Base-by-base conservation (phyloP, 2,113 vertebrate genomes). In the Mohoua ochrocephala region DNA sequence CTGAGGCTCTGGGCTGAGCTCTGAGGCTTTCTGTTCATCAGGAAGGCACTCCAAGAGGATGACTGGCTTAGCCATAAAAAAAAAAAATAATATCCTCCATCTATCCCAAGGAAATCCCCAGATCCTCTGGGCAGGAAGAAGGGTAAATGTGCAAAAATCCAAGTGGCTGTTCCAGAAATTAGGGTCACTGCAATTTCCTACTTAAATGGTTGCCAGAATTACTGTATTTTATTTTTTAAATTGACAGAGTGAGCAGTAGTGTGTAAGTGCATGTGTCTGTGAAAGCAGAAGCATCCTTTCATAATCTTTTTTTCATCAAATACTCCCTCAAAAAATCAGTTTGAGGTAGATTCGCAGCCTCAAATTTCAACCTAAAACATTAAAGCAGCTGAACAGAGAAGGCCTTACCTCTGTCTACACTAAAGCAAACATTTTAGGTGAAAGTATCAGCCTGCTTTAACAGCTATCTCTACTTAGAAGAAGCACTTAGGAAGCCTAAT, bases 211-310 rank as follows among this genome's bases (percentile, higher is more conserved):
- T 44, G 21, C 5, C 20, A 56, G 24, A 73, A 37, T 26, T 44
- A 30, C 4, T 14, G 15, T 50, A 24, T 65, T 91, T 70, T 56
- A 41, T 44, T 57, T 95, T 78, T 88, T 83, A 35, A 75, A 52
- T 9, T 30, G 33, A 26, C 56, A 67, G 12, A 37, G 1, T 12
- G 11, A 77, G 13, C 0, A 0, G 7, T 18, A 73, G 6, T 60
- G 4, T 77, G 11, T 61, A 24, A 35, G 4, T 42, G 4, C 2
- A 1, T 37, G 5, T 53, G 6, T 26, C n/a, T 84, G 47, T 67
- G 56, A 64, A 93, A 18, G 6, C 1, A 1, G 3, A 42, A 10
- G 6, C 26, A 44, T 76, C 75, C 37, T 59, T 84, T 53, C 4
- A 14, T 19, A 6, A 24, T 52, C 1, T 50, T 33, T 70, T 73